Conservation (phyloP, 1,140 invertebrate species). For the Trachelipus rathkii region DNA sequence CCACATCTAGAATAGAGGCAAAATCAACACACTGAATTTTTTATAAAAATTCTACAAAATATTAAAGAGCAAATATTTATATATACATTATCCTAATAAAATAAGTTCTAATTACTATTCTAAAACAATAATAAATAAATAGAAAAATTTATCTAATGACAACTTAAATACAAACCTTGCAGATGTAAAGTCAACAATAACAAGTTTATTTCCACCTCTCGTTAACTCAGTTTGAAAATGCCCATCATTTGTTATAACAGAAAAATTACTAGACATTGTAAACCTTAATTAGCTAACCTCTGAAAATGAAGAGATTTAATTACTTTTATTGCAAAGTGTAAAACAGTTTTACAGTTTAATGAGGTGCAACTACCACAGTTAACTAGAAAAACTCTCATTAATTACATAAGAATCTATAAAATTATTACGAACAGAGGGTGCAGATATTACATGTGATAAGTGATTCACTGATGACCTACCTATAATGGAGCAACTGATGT, state of each 20-base stretch:
- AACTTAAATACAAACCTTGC: neutral
- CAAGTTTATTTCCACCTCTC: conserved; percentile 76
- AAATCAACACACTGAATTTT: conserved; percentile 23
- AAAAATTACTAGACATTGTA: conserved; percentile 36
- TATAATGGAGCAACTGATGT: too few relatives aligned
- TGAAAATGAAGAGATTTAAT: too few relatives aligned
- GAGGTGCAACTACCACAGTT: too few relatives aligned
- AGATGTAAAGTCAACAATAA: conserved; percentile 81
- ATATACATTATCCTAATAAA: conserved; percentile 9
- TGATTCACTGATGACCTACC: too few relatives aligned
- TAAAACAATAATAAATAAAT: neutral
- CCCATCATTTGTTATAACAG: conserved; percentile 62
- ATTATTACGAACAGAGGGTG: too few relatives aligned
- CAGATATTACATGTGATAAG: too few relatives aligned
- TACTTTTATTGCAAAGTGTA: too few relatives aligned
- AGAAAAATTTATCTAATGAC: neutral
- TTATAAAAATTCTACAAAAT: conserved; percentile 25
- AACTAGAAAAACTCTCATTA: too few relatives aligned
- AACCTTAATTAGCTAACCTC: too few relatives aligned
- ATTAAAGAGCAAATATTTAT: neutral
- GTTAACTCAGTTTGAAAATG: conserved; percentile 78
- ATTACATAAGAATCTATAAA: too few relatives aligned
- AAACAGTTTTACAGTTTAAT: too few relatives aligned
- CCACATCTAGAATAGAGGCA: conserved; percentile 47
- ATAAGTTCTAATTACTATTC: neutral